Evolutionary conservation across 2,888 invertebrate genomes (phyloP).

Genomic region (Belgica antarctica): DNA sequence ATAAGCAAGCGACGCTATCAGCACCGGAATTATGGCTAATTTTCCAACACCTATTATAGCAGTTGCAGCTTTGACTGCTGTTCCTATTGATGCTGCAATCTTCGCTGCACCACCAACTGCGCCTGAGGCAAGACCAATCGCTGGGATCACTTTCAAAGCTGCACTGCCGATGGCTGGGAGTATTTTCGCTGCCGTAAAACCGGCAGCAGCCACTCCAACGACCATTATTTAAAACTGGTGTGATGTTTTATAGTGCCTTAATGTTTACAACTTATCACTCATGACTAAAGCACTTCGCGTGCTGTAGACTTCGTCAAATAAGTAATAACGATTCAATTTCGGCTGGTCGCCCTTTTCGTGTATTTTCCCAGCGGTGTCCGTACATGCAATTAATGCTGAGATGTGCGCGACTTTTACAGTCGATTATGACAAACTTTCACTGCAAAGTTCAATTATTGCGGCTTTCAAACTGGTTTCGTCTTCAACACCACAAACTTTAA

Average conservation of each 20-base stretch:
- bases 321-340: too few relatives aligned
- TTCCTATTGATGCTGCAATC: constrained; percentile 55
- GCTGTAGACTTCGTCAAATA: background rate
- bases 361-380: too few relatives aligned
- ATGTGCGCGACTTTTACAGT: background rate
- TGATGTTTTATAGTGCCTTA: background rate
- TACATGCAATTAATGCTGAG: too few relatives aligned
- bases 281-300: background rate
- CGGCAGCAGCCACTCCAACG: constrained; percentile 35
- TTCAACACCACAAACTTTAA: too few relatives aligned
- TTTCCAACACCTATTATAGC: constrained; percentile 70
- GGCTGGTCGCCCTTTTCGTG: too few relatives aligned
- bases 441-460: background rate
- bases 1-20: constrained; percentile 74
- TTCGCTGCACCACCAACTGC: constrained; percentile 56
- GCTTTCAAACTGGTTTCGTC: too few relatives aligned
- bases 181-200: constrained; percentile 45
- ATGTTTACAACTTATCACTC: background rate
- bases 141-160: constrained; percentile 43
- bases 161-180: constrained; percentile 48
- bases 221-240: constrained; percentile 11
- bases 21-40: constrained; percentile 69
- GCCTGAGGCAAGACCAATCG: constrained; percentile 51
- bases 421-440: background rate
- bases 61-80: constrained; percentile 70